These are phyloP conservation scores for Thrips palmi DNA, from an alignment of 1,140 invertebrate genomes.

Conservation along the genomic window DNA sequence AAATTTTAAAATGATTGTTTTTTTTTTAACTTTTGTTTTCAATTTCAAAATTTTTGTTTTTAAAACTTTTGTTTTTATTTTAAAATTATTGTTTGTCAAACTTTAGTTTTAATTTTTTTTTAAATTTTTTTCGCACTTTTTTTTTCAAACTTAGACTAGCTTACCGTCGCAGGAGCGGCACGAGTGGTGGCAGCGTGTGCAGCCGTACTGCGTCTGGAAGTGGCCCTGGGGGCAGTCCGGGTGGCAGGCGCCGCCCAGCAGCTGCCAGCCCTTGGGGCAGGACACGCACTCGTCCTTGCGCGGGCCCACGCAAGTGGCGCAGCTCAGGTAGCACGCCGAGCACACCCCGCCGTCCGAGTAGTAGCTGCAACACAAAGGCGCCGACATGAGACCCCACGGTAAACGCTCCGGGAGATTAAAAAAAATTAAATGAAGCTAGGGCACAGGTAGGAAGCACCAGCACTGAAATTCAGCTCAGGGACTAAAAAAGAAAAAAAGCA, in stretches of 20 bases:
- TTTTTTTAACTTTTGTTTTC: no score
- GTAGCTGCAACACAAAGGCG: constrained; percentile 32
- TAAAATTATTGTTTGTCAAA: no score
- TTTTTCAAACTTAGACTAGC: no score
- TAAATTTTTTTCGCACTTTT: no score
- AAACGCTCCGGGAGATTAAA: neutral
- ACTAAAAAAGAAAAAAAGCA: no score
- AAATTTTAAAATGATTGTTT: no score
- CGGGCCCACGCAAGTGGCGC: constrained; percentile 62
- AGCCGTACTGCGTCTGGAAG: constrained; percentile 57
- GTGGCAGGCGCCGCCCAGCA: constrained; percentile 63
- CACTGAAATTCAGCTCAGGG: no score
- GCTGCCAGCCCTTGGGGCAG: constrained; percentile 54
- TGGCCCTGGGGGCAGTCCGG: constrained; percentile 67
- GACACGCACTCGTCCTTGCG: constrained; percentile 63
- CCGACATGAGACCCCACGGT: neutral
- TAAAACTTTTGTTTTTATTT: no score
- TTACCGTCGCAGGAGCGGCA: constrained; percentile 60
- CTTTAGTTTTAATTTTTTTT: no score
- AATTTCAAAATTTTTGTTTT: no score
- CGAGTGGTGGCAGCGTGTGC: constrained; percentile 68
- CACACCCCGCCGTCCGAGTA: constrained; percentile 67
- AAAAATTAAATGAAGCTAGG: constrained; percentile 15
- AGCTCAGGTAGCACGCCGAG: constrained; percentile 62
- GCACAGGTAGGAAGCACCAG: no score